Conservation (phyloP, 2,113 vertebrate genomes). For the Lepus americanus region DNA sequence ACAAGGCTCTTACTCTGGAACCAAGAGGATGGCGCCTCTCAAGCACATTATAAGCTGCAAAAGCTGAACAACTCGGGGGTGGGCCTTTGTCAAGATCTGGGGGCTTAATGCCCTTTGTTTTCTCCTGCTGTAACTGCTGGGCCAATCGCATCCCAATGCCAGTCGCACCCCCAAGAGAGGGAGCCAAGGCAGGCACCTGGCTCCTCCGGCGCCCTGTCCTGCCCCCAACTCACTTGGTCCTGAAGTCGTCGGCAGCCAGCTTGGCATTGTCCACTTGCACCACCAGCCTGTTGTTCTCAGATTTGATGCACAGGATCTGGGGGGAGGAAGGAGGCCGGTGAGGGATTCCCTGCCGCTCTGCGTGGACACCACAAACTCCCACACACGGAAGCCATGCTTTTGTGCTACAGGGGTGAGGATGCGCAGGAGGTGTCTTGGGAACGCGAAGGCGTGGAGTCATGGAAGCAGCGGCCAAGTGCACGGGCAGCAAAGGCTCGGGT, state of each 20-base stretch:
- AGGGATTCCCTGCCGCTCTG: background rate
- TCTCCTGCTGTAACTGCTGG: background rate
- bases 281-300: conserved; percentile 86
- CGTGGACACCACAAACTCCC: background rate
- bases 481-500: background rate
- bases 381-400: background rate
- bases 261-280: conserved; percentile 89
- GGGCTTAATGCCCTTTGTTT: background rate
- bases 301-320: conserved; percentile 86
- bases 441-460: background rate
- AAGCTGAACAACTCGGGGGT: background rate
- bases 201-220: background rate
- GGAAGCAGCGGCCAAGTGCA: background rate
- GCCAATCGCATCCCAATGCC: background rate
- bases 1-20: background rate
- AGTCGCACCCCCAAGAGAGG: background rate
- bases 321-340: background rate
- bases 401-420: rapidly evolving
- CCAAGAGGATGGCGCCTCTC: background rate
- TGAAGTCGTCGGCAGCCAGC: conserved; percentile 91
- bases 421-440: background rate
- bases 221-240: conserved; percentile 88
- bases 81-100: background rate
- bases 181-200: background rate
- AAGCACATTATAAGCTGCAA: background rate